A percentile compares a stretch with the other conserved stretches of the same genome.
phyloP scores from a whole-genome alignment of 2,797 vertebrate genomes.

The Arvicola amphibius region DNA sequence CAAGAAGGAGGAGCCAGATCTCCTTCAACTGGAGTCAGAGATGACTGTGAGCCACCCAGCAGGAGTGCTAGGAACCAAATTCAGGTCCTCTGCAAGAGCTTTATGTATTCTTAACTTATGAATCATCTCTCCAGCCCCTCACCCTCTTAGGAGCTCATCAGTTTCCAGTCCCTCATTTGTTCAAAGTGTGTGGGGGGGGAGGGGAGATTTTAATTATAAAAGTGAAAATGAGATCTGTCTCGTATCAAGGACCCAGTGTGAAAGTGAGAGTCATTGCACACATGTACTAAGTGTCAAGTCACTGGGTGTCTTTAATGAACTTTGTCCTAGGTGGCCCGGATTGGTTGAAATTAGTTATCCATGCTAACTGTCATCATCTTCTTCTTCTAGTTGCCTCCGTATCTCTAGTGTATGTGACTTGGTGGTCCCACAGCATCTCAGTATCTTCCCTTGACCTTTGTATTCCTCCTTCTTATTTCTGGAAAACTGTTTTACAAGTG shows the following conservation, averaged over 20 bases:
- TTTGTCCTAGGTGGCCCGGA: neutral
- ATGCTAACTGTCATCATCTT: neutral
- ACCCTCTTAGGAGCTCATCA: neutral
- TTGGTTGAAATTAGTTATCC: neutral
- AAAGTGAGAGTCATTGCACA: neutral
- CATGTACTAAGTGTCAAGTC: neutral
- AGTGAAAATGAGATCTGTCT: neutral
- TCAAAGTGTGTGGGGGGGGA: neutral
- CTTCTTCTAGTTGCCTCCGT: accelerated
- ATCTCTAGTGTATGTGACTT: neutral
- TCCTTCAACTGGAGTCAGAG: neutral
- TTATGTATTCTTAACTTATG: neutral
- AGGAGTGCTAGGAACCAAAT: neutral
- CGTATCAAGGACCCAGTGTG: neutral
- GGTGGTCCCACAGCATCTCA: neutral
- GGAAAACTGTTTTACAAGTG: neutral
- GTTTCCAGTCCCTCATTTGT: neutral
- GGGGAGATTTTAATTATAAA: neutral
- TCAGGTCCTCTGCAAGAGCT: neutral
- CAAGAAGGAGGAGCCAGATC: neutral
- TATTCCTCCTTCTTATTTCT: neutral
- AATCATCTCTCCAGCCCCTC: neutral
- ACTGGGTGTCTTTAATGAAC: neutral
- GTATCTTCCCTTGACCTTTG: neutral
- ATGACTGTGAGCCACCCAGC: neutral